Evolutionary conservation across 2,888 invertebrate genomes (phyloP).

Genomic region (Esperia sulphurella): DNA sequence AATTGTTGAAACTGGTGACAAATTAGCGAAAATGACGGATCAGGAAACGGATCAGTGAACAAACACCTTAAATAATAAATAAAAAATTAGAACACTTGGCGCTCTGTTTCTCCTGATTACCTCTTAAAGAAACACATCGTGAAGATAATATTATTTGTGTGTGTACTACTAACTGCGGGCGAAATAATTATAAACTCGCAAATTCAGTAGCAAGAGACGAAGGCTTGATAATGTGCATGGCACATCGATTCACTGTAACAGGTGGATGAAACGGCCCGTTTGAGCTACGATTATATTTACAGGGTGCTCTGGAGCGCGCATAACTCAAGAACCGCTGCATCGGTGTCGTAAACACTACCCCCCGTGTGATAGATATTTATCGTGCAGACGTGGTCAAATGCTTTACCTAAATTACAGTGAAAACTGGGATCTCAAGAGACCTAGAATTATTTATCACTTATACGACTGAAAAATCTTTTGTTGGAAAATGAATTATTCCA

Average conservation of each 20-base stretch:
- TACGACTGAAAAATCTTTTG: too few relatives aligned
- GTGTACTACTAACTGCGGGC: neutral
- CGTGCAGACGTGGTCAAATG: neutral
- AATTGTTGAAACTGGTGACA: too few relatives aligned
- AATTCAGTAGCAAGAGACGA: neutral
- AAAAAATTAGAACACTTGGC: too few relatives aligned
- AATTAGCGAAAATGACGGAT: too few relatives aligned
- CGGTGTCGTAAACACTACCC: neutral
- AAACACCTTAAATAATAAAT: too few relatives aligned
- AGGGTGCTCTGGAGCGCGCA: constrained; percentile 41
- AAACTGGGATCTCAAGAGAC: too few relatives aligned
- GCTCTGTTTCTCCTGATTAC: too few relatives aligned
- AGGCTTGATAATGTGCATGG: constrained; percentile 32
- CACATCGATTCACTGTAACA: constrained; percentile 63
- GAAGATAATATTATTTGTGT: neutral
- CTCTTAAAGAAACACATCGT: too few relatives aligned
- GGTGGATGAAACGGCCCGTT: constrained; percentile 59
- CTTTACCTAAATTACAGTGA: neutral
- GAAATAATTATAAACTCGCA: neutral
- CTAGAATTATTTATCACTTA: too few relatives aligned
- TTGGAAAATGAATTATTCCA: too few relatives aligned
- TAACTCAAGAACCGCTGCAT: constrained; percentile 25
- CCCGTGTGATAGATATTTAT: neutral
- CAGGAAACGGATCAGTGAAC: too few relatives aligned
- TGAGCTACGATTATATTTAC: constrained; percentile 69